Percentiles rank a stretch among this genome's conserved stretches.
Evolutionary conservation across 2,113 vertebrate genomes (phyloP).

Genomic region (Alligator mississippiensis): DNA sequence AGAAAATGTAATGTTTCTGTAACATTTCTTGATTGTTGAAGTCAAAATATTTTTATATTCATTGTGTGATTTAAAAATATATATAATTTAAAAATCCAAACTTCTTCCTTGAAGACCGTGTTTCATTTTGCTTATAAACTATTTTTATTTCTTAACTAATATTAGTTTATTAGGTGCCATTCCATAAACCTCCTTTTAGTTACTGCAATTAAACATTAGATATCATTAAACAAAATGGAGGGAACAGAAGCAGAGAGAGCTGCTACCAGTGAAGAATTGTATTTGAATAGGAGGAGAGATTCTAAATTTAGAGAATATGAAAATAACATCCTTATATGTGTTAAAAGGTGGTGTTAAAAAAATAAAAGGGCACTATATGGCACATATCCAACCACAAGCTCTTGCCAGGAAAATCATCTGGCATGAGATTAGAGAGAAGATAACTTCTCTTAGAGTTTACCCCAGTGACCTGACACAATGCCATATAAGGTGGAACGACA

Average conservation of each 20-base stretch:
- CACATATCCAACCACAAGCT: background rate
- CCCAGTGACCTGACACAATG: conserved; percentile 26
- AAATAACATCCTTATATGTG: background rate
- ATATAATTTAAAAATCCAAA: background rate
- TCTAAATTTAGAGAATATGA: conserved; percentile 27
- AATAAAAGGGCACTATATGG: conserved; percentile 22
- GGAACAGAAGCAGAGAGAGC: background rate
- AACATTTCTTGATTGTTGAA: background rate
- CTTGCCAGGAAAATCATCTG: conserved; percentile 21
- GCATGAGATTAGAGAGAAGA: conserved; percentile 36
- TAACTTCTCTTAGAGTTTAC: background rate
- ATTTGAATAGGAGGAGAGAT: background rate
- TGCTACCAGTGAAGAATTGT: background rate
- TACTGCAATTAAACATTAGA: background rate
- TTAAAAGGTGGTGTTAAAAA: background rate
- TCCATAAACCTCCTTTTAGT: background rate
- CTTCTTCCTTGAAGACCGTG: background rate
- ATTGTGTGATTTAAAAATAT: background rate
- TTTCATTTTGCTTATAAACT: background rate
- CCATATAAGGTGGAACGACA: background rate
- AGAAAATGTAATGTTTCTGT: background rate
- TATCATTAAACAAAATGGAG: background rate
- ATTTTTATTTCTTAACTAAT: background rate
- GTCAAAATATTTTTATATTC: background rate
- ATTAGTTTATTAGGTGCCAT: background rate